A percentile compares a stretch with the other conserved stretches of the same genome.
Evolutionary conservation across 2,888 invertebrate genomes (phyloP).

Genomic region (Tipula confusa): DNA sequence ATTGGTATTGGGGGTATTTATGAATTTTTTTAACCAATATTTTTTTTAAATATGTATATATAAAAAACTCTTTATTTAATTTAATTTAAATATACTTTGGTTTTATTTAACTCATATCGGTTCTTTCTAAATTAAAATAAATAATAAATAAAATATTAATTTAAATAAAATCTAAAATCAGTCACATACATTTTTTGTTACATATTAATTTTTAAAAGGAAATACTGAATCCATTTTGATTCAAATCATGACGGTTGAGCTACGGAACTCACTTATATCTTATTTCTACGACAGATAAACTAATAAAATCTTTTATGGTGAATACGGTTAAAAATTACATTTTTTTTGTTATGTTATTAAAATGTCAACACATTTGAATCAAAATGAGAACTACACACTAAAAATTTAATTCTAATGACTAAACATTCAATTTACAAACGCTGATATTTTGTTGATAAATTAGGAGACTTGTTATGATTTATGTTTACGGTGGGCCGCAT

Average conservation of each 20-base stretch:
- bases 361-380: not conserved
- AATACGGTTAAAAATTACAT: not conserved
- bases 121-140: not conserved
- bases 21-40: not conserved
- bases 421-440: not conserved
- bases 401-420: slow-evolving; percentile 3
- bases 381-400: not conserved
- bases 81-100: not conserved
- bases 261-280: not conserved
- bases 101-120: not conserved
- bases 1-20: not conserved
- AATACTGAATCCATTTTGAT: slow-evolving; percentile 17
- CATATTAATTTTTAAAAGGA: not conserved
- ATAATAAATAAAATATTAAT: slow-evolving; percentile 13
- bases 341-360: not conserved
- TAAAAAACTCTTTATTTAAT: not conserved
- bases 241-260: not conserved
- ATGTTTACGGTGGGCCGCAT: not conserved
- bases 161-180: not conserved
- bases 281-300: not conserved
- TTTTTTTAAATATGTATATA: not conserved
- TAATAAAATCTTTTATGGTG: not conserved
- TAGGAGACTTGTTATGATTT: slow-evolving; percentile 5
- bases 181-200: slow-evolving; percentile 13
- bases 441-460: not conserved